Conservation (phyloP, 1,140 invertebrate species). For the Nasonia vitripennis region DNA sequence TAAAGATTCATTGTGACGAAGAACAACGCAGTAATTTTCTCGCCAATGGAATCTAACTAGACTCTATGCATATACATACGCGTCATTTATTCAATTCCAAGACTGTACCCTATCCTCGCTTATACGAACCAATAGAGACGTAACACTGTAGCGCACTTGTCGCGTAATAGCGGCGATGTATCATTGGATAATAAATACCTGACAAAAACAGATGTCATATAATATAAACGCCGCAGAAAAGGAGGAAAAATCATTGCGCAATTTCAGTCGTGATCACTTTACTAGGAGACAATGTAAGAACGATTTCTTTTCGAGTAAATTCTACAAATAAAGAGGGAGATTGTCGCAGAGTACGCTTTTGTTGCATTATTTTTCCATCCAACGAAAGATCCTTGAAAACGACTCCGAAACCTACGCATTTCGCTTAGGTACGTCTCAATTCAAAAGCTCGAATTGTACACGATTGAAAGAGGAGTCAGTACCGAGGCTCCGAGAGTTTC, state of each 20-base stretch:
- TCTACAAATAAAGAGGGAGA: too few relatives aligned
- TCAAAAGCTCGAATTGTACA: background rate
- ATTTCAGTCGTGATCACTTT: background rate
- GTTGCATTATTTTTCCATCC: too few relatives aligned
- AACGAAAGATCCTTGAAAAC: background rate
- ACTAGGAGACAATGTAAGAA: background rate
- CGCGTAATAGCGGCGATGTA: background rate
- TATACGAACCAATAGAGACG: background rate
- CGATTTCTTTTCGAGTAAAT: too few relatives aligned
- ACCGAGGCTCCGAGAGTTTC: background rate
- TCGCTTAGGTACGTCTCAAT: background rate
- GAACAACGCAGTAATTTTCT: background rate
- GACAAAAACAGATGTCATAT: background rate
- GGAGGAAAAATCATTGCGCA: background rate
- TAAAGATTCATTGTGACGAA: background rate
- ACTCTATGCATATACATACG: background rate
- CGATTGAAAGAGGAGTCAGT: background rate
- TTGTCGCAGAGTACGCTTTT: too few relatives aligned
- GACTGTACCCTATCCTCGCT: background rate
- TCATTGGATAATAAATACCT: background rate
- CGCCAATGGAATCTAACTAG: background rate
- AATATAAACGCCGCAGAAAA: background rate
- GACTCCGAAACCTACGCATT: background rate
- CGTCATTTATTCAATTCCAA: background rate
- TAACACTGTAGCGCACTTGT: too few relatives aligned